These are phyloP conservation scores for Aspiorhynchus laticeps DNA, from an alignment of 2,113 vertebrate genomes.

Conservation along the genomic window DNA sequence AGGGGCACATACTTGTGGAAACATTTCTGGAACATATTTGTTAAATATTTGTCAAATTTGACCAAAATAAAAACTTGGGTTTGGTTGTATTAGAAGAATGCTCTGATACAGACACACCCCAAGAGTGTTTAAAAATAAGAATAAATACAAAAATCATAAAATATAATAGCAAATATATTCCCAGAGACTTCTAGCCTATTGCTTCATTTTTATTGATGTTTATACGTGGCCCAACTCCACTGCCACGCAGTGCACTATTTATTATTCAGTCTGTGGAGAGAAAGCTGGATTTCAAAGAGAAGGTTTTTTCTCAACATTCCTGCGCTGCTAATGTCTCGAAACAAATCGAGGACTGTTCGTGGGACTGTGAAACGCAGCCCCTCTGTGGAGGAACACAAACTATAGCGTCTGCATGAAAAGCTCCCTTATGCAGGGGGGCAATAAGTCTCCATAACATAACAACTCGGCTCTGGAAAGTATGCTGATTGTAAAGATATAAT, in stretches of 20 bases:
- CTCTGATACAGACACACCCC: background rate
- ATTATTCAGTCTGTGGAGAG: slow-evolving; percentile 53
- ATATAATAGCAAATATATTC: no score
- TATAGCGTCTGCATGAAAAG: slow-evolving; percentile 77
- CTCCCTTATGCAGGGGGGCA: slow-evolving; percentile 72
- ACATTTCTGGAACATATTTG: background rate
- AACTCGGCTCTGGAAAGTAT: slow-evolving; percentile 69
- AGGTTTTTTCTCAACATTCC: slow-evolving; percentile 73
- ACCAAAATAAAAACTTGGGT: background rate
- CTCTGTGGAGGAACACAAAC: slow-evolving; percentile 81
- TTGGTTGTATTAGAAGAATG: background rate
- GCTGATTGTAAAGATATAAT: slow-evolving; percentile 73
- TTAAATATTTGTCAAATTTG: background rate
- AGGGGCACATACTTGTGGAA: background rate
- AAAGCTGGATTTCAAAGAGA: slow-evolving; percentile 62
- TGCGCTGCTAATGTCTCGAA: slow-evolving; percentile 63
- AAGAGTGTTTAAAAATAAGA: background rate
- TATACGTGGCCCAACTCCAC: slow-evolving; percentile 5
- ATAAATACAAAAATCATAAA: background rate
- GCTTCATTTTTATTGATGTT: slow-evolving; percentile 20
- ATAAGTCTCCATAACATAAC: slow-evolving; percentile 76
- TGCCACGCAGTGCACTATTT: slow-evolving; percentile 39
- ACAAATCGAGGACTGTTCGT: slow-evolving; percentile 77
- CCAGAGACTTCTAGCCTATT: background rate
- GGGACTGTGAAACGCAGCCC: slow-evolving; percentile 76